phyloP scores from a whole-genome alignment of 2,888 invertebrate genomes.

The Cephus pulcher region DNA sequence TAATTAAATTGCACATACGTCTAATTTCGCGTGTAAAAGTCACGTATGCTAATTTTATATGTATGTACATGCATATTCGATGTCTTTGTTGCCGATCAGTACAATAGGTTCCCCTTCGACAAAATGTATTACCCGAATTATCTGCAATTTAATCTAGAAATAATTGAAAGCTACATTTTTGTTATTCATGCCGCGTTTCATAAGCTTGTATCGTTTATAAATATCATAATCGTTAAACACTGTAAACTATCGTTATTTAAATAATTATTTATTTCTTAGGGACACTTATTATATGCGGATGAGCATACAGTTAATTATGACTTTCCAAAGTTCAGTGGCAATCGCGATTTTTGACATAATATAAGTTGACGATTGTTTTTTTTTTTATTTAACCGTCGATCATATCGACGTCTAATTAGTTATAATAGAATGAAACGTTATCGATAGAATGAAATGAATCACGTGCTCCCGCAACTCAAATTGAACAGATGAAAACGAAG shows the following conservation, averaged over 20 bases:
- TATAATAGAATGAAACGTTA: background rate
- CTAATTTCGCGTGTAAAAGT: background rate
- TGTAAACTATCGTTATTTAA: background rate
- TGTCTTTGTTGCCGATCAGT: background rate
- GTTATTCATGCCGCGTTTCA: background rate
- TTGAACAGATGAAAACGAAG: background rate
- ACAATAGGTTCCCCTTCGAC: background rate
- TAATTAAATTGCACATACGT: background rate
- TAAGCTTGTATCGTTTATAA: background rate
- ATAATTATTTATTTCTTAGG: background rate
- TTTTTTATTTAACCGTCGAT: background rate
- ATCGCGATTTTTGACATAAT: background rate
- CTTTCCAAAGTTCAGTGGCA: background rate
- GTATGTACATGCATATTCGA: background rate
- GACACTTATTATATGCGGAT: background rate
- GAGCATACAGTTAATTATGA: background rate
- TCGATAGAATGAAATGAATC: background rate
- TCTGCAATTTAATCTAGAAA: background rate
- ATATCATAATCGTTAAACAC: background rate
- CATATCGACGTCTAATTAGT: background rate
- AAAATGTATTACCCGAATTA: background rate
- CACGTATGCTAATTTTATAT: background rate
- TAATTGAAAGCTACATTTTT: background rate
- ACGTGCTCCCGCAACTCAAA: background rate
- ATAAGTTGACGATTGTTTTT: background rate